phyloP scores from a whole-genome alignment of 2,113 vertebrate genomes.

The Tyto alba region DNA sequence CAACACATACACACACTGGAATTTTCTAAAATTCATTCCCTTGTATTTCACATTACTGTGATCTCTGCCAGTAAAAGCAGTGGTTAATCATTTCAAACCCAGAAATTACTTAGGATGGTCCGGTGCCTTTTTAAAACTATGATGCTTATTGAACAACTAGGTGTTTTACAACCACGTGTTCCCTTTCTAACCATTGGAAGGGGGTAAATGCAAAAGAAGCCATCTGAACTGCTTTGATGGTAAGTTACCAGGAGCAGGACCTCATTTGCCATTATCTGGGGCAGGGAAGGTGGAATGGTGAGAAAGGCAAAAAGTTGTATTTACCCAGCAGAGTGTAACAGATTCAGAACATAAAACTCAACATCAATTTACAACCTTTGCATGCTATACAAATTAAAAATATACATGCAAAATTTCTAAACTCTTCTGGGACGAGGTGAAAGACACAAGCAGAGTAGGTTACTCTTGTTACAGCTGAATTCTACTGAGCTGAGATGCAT shows the following conservation, averaged over 20 bases:
- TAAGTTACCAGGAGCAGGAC: background rate
- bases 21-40: background rate
- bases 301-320: background rate
- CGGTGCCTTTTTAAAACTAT: background rate
- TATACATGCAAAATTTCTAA: accelerated
- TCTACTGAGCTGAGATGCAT: background rate
- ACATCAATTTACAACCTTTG: background rate
- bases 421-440: background rate
- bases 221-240: background rate
- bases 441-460: accelerated
- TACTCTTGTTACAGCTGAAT: background rate
- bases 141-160: background rate
- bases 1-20: background rate
- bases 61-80: background rate
- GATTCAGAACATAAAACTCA: background rate
- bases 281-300: accelerated
- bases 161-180: background rate
- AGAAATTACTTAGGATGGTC: background rate
- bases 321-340: background rate
- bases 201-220: background rate
- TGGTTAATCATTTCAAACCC: background rate
- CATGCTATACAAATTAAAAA: background rate
- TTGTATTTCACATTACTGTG: background rate
- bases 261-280: background rate
- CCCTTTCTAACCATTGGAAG: background rate